Conservation (phyloP, 2,888 invertebrate species). For the Pemphredon lugubris region DNA sequence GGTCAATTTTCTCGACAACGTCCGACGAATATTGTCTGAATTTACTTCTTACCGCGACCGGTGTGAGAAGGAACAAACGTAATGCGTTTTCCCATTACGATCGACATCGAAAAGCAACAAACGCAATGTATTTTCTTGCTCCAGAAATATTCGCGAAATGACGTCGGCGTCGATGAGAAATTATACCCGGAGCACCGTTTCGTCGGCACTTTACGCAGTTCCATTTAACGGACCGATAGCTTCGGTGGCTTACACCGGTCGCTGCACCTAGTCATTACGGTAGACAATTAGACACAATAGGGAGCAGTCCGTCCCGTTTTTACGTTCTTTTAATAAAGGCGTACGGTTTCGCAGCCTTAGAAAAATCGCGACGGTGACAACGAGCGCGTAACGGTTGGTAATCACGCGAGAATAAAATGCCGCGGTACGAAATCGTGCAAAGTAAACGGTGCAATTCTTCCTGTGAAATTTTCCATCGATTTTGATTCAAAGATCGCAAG, state of each 20-base stretch:
- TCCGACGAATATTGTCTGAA: no score
- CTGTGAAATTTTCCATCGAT: no score
- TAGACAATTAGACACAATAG: constrained; percentile 46
- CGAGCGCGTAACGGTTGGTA: constrained; percentile 25
- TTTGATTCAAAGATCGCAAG: no score
- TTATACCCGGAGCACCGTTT: constrained; percentile 23
- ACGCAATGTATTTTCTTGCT: no score
- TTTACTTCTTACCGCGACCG: no score
- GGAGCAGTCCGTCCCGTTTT: constrained; percentile 33
- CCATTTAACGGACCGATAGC: constrained; percentile 45
- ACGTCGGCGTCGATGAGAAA: constrained; percentile 24
- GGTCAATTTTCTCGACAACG: no score
- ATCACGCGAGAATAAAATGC: constrained; percentile 18
- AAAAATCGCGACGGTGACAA: constrained; percentile 41
- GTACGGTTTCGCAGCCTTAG: constrained; percentile 36
- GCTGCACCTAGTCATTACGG: constrained; percentile 50
- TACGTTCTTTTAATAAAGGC: constrained; percentile 41
- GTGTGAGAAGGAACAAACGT: no score
- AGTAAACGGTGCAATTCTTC: no score
- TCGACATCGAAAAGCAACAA: no score
- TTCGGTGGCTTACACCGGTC: constrained; percentile 33
- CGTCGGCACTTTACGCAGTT: constrained; percentile 30
- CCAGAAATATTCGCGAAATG: constrained; percentile 27
- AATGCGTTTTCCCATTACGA: no score
- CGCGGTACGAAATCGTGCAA: not conserved